A percentile compares a stretch with the other conserved stretches of the same genome.
phyloP scores from a whole-genome alignment of 1,140 invertebrate species.

The Hypsibius dujardini region DNA sequence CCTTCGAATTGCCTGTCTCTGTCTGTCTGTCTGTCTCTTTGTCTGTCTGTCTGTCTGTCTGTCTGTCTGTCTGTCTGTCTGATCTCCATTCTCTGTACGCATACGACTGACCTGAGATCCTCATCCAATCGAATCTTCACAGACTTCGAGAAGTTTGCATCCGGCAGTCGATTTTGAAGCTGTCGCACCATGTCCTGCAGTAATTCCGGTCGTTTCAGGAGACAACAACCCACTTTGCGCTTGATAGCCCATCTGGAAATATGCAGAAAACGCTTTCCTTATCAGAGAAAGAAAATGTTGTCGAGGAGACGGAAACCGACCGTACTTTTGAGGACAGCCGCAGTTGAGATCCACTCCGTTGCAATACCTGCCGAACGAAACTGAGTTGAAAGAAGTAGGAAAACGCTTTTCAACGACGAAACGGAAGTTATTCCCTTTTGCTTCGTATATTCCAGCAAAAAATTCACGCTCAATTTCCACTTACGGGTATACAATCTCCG shows the following conservation, averaged over 20 bases:
- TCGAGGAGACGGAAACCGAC: not conserved
- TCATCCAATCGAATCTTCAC: slow-evolving; percentile 65
- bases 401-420: not conserved
- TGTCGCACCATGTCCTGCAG: slow-evolving; percentile 51
- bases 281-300: not conserved
- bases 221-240: not conserved
- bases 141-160: slow-evolving; percentile 60
- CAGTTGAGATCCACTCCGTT: slow-evolving; percentile 89
- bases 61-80: not conserved
- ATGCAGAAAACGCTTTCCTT: too few relatives aligned
- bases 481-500: slow-evolving; percentile 63
- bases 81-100: not conserved
- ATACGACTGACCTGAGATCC: not conserved
- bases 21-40: too few relatives aligned
- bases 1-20: too few relatives aligned
- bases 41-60: not conserved
- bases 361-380: slow-evolving; percentile 25
- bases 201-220: not conserved
- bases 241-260: not conserved
- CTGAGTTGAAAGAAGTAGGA: not conserved
- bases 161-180: slow-evolving; percentile 49
- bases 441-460: not conserved
- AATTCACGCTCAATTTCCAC: slow-evolving; percentile 26
- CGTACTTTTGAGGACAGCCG: slow-evolving; percentile 70
- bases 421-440: too few relatives aligned